Base-by-base conservation (phyloP, 1,140 invertebrate genomes). In the Zaprionus vittiger region DNA sequence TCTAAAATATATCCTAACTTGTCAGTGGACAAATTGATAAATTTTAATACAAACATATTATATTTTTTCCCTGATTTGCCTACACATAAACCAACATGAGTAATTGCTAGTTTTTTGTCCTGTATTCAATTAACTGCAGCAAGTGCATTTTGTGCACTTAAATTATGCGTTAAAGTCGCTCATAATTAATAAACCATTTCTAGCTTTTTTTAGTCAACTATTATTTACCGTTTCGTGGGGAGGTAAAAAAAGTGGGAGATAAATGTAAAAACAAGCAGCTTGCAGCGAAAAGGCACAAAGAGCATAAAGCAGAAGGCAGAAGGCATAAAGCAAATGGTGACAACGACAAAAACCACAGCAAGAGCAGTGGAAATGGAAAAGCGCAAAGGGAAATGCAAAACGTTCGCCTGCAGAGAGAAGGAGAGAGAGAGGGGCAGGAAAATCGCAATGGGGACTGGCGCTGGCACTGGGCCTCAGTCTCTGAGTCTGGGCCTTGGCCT, bases 41-140 rank as follows among this genome's bases (percentile, higher is more conserved):
- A 44, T 63, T 61, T 52, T 59, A 61, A 66, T 59, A 44, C 17
- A 52, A 59, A 49, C 60, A 74, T 26, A 38, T 44, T 74, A 74
- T 34, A 49, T 55, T 74, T 61, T 12, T 44, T 41, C 14, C 17
- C 59, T 49, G 52, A 74, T 68, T 2, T 34, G 31, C 9, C 31
- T 73, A 62, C 57, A 61, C 38, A 49, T 61, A 55, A 65, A 77
- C 67, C 77, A 83, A 54, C 47, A 66, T 73, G 76, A 60, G 78
- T 87, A 87, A 83, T 83, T 80, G 72, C 7, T 74, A 68, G 15
- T 44, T 44, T n/a, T 66, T 52, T 75, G 22, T 52, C 5, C 6
- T 4, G 11, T 87, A 78, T 80, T 87, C 80, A 87, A 87, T 87
- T 87, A 83, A 75, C 28, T 49, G 54, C 57, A 72, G 59, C 73